A percentile compares a stretch with the other conserved stretches of the same genome.
Evolutionary conservation across 2,113 vertebrate genomes (phyloP).

Genomic region (Leucopsar rothschildi): DNA sequence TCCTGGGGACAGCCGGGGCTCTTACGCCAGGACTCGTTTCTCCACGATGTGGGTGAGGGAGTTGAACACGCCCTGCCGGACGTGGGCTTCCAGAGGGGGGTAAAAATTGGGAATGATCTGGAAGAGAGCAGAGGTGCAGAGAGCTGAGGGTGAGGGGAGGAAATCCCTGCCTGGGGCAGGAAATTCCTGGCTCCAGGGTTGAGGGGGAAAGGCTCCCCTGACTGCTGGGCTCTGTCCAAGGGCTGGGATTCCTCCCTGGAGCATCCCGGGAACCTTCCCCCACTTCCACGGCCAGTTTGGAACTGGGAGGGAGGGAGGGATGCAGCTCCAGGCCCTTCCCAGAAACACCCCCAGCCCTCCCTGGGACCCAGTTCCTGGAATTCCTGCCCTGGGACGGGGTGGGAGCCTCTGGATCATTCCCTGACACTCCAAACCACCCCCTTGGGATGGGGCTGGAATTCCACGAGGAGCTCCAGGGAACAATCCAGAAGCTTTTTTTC

Average conservation of each 20-base stretch:
- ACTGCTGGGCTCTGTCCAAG: not conserved
- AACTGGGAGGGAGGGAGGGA: not conserved
- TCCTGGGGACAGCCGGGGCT: rapidly evolving
- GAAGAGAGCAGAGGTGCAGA: not conserved
- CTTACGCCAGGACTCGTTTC: conserved; percentile 97
- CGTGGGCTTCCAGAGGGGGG: conserved; percentile 87
- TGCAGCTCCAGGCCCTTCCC: not conserved
- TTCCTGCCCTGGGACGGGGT: not conserved
- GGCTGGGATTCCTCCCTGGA: not conserved
- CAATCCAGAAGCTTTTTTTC: not conserved
- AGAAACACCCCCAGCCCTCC: not conserved
- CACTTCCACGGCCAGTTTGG: not conserved
- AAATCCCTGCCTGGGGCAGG: not conserved
- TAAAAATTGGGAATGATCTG: conserved; percentile 96
- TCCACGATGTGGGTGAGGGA: conserved; percentile 98
- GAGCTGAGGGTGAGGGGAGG: not conserved
- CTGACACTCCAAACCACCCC: not conserved
- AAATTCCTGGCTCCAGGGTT: not conserved
- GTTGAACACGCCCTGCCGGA: conserved; percentile 93
- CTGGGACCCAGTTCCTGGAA: not conserved
- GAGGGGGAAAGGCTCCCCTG: not conserved
- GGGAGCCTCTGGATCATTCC: not conserved
- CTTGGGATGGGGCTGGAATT: not conserved
- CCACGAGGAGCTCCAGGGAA: not conserved
- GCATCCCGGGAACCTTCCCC: not conserved